These are phyloP conservation scores for silkworm (Bombyx mori) DNA, from an alignment of 1,140 invertebrate species.

Conservation along the genomic window DNA sequence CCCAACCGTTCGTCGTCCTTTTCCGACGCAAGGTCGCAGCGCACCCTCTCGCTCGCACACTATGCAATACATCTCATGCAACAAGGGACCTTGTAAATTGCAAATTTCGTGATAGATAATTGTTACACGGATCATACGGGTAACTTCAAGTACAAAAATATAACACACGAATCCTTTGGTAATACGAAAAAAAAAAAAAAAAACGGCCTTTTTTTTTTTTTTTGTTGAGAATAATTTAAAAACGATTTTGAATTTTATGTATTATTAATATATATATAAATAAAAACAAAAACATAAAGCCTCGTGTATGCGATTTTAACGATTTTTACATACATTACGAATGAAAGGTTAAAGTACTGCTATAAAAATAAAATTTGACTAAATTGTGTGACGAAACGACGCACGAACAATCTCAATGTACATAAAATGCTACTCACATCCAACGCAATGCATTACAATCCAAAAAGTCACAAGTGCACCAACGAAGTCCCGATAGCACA, in stretches of 20 bases:
- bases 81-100: slow-evolving; percentile 64
- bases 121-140: slow-evolving; percentile 58
- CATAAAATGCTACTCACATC: slow-evolving; percentile 55
- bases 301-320: background rate
- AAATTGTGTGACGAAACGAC: slow-evolving; percentile 22
- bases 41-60: slow-evolving; percentile 50
- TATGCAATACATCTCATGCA: slow-evolving; percentile 67
- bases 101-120: slow-evolving; percentile 69
- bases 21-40: slow-evolving; percentile 48
- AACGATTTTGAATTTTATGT: too few relatives aligned
- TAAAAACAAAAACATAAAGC: slow-evolving; percentile 1
- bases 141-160: slow-evolving; percentile 31
- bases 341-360: slow-evolving; percentile 4
- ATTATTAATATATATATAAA: background rate
- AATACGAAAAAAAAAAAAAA: background rate
- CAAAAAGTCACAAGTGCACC: slow-evolving; percentile 35
- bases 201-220: background rate
- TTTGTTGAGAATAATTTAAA: too few relatives aligned
- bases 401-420: slow-evolving; percentile 56
- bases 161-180: slow-evolving; percentile 5
- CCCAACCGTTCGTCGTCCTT: slow-evolving; percentile 51
- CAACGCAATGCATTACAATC: slow-evolving; percentile 61
- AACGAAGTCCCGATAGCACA: slow-evolving; percentile 20
- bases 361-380: slow-evolving; percentile 4
- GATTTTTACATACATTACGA: background rate